These are phyloP conservation scores for Falco berigora DNA, from an alignment of 2,797 vertebrate genomes.

Conservation along the genomic window DNA sequence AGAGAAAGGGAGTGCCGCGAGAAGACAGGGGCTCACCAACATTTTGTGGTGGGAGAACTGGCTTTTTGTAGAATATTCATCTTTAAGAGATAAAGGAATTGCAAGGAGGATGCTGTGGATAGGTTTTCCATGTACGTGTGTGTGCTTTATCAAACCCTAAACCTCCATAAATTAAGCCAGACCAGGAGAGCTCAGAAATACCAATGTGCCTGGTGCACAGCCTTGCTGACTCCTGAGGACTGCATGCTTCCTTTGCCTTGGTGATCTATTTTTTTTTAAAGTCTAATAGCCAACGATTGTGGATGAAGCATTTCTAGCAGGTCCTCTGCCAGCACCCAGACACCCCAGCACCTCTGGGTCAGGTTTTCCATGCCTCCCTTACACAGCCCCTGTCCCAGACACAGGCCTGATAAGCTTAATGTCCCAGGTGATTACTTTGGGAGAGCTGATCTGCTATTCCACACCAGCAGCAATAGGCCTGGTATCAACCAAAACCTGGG, in stretches of 20 bases:
- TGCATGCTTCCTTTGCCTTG: not conserved
- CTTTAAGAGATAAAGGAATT: not conserved
- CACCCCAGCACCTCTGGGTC: not conserved
- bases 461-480: not conserved
- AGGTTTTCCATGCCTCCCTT: not conserved
- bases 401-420: not conserved
- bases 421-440: not conserved
- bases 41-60: not conserved
- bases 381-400: not conserved
- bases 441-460: not conserved
- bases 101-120: not conserved
- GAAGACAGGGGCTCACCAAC: not conserved
- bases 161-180: not conserved
- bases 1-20: not conserved
- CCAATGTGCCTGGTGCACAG: not conserved
- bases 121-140: fast-evolving
- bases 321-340: not conserved
- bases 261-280: not conserved
- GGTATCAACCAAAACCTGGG: not conserved
- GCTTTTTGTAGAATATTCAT: not conserved
- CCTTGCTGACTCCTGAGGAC: not conserved
- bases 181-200: not conserved
- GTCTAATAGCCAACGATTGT: not conserved
- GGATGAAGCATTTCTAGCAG: not conserved
- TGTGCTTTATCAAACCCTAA: not conserved